Conservation (phyloP, 2,888 invertebrate genomes). For the Girardia tigrina region DNA sequence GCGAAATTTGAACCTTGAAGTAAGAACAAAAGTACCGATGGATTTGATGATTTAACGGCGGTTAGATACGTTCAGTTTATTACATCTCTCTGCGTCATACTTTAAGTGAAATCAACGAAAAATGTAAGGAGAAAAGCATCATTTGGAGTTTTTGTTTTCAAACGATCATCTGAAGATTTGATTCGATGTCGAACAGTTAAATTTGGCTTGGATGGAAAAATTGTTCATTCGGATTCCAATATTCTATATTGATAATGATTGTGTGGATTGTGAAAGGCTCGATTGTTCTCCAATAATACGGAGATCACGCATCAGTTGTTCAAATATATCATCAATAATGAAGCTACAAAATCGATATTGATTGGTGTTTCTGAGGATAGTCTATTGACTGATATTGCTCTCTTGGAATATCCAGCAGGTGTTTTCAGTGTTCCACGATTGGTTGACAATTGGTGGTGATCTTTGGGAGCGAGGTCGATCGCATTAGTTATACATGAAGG, state of each 20-base stretch:
- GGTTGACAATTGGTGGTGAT: neutral
- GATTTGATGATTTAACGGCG: no score
- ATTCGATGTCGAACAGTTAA: neutral
- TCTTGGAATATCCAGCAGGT: neutral
- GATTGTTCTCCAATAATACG: neutral
- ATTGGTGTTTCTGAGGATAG: neutral
- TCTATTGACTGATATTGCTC: neutral
- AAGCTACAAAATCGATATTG: neutral
- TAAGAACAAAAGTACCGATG: no score
- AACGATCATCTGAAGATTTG: no score
- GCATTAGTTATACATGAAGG: neutral
- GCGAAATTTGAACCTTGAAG: no score
- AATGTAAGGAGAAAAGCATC: no score
- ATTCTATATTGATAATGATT: neutral
- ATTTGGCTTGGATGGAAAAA: neutral
- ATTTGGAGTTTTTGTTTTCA: no score
- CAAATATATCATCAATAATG: neutral
- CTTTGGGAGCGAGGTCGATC: no score
- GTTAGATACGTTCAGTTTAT: no score
- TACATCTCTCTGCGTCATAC: no score
- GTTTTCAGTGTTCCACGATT: neutral
- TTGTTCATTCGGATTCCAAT: neutral
- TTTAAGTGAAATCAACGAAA: no score
- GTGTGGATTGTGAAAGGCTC: neutral
- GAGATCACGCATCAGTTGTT: neutral